A percentile compares a stretch with the other conserved stretches of the same genome.
These are phyloP conservation scores for Nymphalis c-album DNA, from an alignment of 2,888 invertebrate species.

Conservation along the genomic window DNA sequence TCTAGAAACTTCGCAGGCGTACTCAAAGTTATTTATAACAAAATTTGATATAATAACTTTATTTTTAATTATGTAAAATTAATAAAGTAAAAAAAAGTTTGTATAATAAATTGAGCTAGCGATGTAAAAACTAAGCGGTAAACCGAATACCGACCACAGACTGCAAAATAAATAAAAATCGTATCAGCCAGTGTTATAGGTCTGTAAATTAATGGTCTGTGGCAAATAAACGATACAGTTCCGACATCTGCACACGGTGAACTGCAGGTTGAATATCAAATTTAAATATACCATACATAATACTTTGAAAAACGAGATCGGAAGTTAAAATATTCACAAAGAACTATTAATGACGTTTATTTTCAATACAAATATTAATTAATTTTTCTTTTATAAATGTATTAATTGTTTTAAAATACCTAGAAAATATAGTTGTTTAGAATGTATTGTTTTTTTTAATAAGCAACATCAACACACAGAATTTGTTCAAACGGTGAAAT, in stretches of 20 bases:
- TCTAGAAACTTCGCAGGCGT: no score
- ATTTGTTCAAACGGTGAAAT: no score
- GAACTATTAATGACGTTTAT: background rate
- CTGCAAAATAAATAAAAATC: constrained; percentile 49
- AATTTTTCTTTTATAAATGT: no score
- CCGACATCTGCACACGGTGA: constrained; percentile 43
- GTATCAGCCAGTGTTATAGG: constrained; percentile 52
- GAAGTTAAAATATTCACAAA: background rate
- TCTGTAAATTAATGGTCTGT: constrained; percentile 58
- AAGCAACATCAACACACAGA: no score
- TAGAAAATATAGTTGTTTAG: no score
- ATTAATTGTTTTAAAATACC: no score
- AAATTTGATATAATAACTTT: no score
- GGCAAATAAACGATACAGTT: constrained; percentile 51
- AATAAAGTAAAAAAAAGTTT: no score
- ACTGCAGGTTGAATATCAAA: constrained; percentile 35
- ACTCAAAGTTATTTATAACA: no score
- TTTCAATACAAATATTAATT: no score
- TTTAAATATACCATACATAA: constrained; percentile 10
- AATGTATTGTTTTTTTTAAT: no score
- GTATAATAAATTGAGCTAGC: background rate
- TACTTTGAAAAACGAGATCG: background rate
- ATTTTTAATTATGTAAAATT: background rate
- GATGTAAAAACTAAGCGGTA: constrained; percentile 8
- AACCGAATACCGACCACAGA: constrained; percentile 35